Evolutionary conservation across 2,888 invertebrate genomes (phyloP), one percentile per base, ranked within the genome.

Genomic region (Stenolophus ochropezus): DNA sequence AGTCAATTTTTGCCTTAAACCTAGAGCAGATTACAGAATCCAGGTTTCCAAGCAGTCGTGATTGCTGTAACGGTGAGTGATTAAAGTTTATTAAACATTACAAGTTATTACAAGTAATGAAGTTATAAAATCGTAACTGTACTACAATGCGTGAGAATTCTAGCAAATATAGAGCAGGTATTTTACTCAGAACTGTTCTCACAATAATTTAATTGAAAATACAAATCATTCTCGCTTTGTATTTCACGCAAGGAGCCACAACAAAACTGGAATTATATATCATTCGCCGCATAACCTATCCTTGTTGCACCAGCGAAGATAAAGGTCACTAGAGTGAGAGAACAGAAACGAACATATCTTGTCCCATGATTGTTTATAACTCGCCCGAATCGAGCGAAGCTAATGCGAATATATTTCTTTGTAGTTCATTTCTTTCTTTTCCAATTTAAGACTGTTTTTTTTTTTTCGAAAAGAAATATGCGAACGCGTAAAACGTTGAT

Each of bases 191-290:
- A 56, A 56, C 56, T 56, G 27, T 77, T 77, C 77, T 18, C 77
- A 77, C 58, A 58, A 77, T 77, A 77, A 77, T 77, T 77, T 77
- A 77, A 77, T 77, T 77, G 77, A 77, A 77, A 77, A 77, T 77
- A 77, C 77, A 77, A 77, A 77, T 77, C 77, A 77, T 77, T 58
- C 20, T 42, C 42, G 71, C 71, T 77, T 77, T 53, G 53, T 75
- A 27, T 21, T 20, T 27, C 53, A 75, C 74, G 53, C 74, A 74
- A 74, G 49, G 53, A 51, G 25, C 51, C 75, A 75, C 71, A 71
- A 71, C 74, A 75, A 51, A 75, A 75, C 75, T 75, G 53, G 75
- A 53, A 75, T 75, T 75, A 75, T 75, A 75, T 75, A 75, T 75
- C 75, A 75, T 75, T 75, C 53, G 53, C 16, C 23, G 8, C 18